Conservation (phyloP, 2,797 vertebrate genomes). For the Neosilurus hyrtlii region DNA sequence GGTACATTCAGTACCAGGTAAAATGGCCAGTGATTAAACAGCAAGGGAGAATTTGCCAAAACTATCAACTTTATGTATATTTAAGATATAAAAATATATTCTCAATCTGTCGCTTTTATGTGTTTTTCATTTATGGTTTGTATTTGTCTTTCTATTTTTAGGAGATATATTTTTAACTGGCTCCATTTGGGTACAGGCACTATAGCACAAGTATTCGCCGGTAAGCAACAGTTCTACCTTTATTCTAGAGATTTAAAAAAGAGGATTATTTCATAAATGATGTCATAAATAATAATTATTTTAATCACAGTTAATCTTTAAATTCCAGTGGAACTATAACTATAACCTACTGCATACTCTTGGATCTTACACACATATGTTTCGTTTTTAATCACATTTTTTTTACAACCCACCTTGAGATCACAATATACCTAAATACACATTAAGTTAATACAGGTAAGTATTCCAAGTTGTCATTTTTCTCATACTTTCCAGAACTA, state of each 20-base stretch:
- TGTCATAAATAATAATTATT: background rate
- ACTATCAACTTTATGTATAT: background rate
- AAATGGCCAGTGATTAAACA: background rate
- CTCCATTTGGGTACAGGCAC: slow-evolving; percentile 79
- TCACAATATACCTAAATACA: background rate
- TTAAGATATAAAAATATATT: background rate
- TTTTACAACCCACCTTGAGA: background rate
- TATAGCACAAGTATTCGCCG: slow-evolving; percentile 77
- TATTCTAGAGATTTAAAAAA: background rate
- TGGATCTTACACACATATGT: background rate
- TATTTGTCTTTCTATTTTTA: slow-evolving; percentile 53
- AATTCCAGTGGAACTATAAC: background rate
- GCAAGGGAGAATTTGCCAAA: background rate
- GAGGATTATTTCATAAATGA: background rate
- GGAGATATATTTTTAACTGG: slow-evolving; percentile 83
- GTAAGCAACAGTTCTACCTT: slow-evolving; percentile 65
- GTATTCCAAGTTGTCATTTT: background rate
- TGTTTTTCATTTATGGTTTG: background rate
- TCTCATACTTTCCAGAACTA: background rate
- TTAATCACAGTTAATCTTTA: background rate
- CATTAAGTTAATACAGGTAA: background rate
- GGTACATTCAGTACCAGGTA: background rate
- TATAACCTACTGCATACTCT: background rate
- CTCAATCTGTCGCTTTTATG: background rate
- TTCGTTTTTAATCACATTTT: background rate